These are phyloP conservation scores for Carterocephalus palaemon DNA, from an alignment of 2,888 invertebrate species.

Conservation along the genomic window DNA sequence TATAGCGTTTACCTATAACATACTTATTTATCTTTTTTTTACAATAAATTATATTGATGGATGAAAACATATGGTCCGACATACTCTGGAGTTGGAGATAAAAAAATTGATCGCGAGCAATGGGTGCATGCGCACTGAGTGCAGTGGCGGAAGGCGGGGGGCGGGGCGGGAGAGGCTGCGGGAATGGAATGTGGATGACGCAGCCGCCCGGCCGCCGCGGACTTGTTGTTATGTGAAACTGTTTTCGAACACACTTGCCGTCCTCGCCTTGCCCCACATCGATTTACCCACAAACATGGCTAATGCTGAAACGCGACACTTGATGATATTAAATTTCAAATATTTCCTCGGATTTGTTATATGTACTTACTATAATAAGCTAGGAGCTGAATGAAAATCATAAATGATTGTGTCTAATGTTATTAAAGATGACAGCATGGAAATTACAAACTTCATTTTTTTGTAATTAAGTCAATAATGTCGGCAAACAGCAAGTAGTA, in stretches of 20 bases:
- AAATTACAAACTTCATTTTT: too few relatives aligned
- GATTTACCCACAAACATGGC: conserved; percentile 16
- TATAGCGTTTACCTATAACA: too few relatives aligned
- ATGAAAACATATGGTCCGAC: conserved; percentile 2
- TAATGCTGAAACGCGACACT: conserved; percentile 6
- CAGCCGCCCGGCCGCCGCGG: conserved; percentile 63
- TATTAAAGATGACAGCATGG: too few relatives aligned
- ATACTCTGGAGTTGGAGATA: background rate
- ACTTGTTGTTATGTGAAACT: conserved; percentile 74
- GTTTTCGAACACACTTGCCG: conserved; percentile 54
- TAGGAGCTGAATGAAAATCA: too few relatives aligned
- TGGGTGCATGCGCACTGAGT: conserved; percentile 71
- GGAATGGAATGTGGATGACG: conserved; percentile 75
- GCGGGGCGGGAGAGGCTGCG: conserved; percentile 48
- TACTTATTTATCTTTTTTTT: too few relatives aligned
- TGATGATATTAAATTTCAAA: too few relatives aligned
- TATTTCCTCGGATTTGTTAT: too few relatives aligned
- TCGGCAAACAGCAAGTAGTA: too few relatives aligned
- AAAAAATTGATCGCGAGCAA: conserved; percentile 56
- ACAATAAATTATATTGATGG: too few relatives aligned
- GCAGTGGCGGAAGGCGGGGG: conserved; percentile 40
- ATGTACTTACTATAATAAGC: too few relatives aligned
- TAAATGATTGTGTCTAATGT: too few relatives aligned
- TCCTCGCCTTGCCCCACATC: conserved; percentile 34
- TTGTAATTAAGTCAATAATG: too few relatives aligned